These are phyloP conservation scores for Rhinolophus ferrumequinum DNA, from an alignment of 2,113 vertebrate species.

Conservation along the genomic window DNA sequence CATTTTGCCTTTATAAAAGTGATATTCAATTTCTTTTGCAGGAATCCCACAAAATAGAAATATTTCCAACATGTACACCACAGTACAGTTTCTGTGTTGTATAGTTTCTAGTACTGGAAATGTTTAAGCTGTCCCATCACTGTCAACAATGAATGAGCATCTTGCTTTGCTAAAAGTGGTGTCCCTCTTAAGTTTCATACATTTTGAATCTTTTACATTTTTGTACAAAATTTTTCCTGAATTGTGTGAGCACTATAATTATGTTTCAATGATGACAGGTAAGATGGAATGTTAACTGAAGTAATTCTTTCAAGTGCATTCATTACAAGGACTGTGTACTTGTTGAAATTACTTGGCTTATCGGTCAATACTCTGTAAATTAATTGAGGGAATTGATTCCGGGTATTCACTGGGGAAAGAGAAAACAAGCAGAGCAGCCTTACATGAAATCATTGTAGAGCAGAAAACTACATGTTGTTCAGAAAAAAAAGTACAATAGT, in stretches of 20 bases:
- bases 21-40: constrained; percentile 10
- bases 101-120: neutral
- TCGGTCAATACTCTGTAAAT: constrained; percentile 68
- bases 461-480: neutral
- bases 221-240: constrained; percentile 48
- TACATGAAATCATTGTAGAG: neutral
- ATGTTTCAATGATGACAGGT: constrained; percentile 53
- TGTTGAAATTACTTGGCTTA: constrained; percentile 63
- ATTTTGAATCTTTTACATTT: neutral
- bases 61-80: neutral
- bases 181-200: constrained; percentile 9
- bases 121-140: neutral
- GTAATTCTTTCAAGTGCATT: constrained; percentile 53
- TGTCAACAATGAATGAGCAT: constrained; percentile 10
- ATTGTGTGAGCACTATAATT: constrained; percentile 38
- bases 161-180: neutral
- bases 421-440: neutral
- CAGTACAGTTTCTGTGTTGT: neutral
- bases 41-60: neutral
- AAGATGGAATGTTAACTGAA: constrained; percentile 37
- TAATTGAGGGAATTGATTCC: constrained; percentile 65
- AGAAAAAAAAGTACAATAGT: neutral
- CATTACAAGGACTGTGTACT: neutral
- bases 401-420: neutral
- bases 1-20: constrained; percentile 30